Evolutionary conservation across 2,797 vertebrate species (phyloP).

Genomic region (Pristis pectinata): DNA sequence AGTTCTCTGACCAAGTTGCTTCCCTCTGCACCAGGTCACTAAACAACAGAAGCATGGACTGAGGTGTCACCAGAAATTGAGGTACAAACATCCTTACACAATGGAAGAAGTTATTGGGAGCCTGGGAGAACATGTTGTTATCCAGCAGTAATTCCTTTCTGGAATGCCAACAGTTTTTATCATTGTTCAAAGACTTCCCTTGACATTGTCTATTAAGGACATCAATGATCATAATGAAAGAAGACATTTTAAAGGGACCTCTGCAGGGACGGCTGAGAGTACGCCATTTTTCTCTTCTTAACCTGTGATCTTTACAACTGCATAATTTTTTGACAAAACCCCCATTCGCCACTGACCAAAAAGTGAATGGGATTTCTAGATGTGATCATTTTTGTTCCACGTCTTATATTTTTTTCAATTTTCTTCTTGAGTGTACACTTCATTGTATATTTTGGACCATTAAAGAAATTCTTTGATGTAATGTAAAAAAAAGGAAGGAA

Average conservation of each 20-base stretch:
- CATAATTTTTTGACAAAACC: conserved; percentile 79
- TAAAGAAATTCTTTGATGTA: conserved; percentile 96
- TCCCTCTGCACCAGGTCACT: too few species aligned
- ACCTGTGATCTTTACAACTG: conserved; percentile 97
- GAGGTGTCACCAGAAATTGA: too few species aligned
- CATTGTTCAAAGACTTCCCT: conserved; percentile 76
- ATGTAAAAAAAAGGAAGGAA: conserved; percentile 54
- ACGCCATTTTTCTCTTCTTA: conserved; percentile 59
- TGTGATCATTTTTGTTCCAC: conserved; percentile 94
- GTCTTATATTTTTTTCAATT: conserved; percentile 60
- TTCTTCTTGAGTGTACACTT: conserved; percentile 87
- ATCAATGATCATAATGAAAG: conserved; percentile 91
- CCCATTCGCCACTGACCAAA: conserved; percentile 95
- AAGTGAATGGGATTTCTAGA: conserved; percentile 99
- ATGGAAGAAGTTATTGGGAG: too few species aligned
- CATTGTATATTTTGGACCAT: conserved; percentile 99
- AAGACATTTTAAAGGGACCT: conserved; percentile 86
- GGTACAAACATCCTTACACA: too few species aligned
- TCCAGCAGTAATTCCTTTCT: too few species aligned
- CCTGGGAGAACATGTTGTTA: too few species aligned
- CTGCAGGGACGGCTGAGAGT: conserved; percentile 71
- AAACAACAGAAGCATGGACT: too few species aligned
- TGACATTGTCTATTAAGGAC: conserved; percentile 84
- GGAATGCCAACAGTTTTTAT: too few species aligned
- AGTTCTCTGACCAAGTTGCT: too few species aligned